Conservation (phyloP, 2,888 invertebrate genomes). For the Julus scandinavius region DNA sequence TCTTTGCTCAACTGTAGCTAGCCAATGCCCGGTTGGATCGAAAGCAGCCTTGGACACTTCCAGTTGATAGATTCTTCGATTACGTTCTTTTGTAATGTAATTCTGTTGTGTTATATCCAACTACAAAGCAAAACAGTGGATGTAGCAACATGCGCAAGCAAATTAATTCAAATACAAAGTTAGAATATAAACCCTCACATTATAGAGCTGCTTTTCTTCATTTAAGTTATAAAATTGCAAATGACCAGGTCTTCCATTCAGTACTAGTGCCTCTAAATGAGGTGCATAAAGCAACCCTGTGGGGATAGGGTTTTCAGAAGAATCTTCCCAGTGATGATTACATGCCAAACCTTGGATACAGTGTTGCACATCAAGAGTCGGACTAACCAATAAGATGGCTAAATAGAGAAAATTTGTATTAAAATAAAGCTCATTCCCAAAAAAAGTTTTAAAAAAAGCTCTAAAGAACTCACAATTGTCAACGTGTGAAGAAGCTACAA, state of each 20-base stretch:
- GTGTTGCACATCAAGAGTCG: constrained; percentile 69
- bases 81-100: constrained; percentile 53
- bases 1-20: constrained; percentile 73
- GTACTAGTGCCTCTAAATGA: constrained; percentile 65
- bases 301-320: constrained; percentile 59
- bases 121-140: constrained; percentile 16
- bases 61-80: constrained; percentile 31
- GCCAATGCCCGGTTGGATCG: constrained; percentile 75
- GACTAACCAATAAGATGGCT: constrained; percentile 67
- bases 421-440: no score
- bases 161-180: background rate
- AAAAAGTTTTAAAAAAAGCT: background rate
- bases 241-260: constrained; percentile 67
- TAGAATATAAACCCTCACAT: constrained; percentile 69
- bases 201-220: constrained; percentile 75
- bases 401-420: constrained; percentile 54
- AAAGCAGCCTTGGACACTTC: constrained; percentile 77
- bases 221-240: constrained; percentile 68
- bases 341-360: constrained; percentile 76
- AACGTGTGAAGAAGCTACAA: constrained; percentile 74
- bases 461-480: constrained; percentile 73
- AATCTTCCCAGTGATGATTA: constrained; percentile 68
- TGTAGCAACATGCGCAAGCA: background rate
- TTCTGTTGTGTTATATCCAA: constrained; percentile 56
- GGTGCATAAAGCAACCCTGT: constrained; percentile 64